These are phyloP conservation scores for Drosophila ambigua DNA, from an alignment of 1,140 invertebrate species.

Conservation along the genomic window DNA sequence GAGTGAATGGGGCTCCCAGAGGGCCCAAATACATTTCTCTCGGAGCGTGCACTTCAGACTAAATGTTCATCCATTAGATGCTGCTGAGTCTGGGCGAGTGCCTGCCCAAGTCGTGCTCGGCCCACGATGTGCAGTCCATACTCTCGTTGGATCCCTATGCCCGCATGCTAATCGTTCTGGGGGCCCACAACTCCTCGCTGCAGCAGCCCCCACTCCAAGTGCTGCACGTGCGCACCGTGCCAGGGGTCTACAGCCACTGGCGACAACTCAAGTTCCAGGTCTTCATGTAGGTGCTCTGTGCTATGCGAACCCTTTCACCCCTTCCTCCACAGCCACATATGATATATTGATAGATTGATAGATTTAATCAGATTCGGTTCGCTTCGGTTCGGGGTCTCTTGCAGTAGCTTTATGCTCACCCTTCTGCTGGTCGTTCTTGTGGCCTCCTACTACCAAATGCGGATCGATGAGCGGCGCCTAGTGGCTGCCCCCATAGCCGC, in stretches of 20 bases:
- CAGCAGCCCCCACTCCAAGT: slow-evolving; percentile 83
- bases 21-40: too few relatives aligned
- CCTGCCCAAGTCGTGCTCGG: slow-evolving; percentile 88
- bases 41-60: background rate
- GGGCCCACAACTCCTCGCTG: slow-evolving; percentile 53
- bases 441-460: slow-evolving; percentile 73
- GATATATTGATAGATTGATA: background rate
- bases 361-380: background rate
- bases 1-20: slow-evolving; percentile 6
- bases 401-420: slow-evolving; percentile 73
- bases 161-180: slow-evolving; percentile 79
- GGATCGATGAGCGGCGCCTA: slow-evolving; percentile 60
- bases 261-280: slow-evolving; percentile 89
- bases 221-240: slow-evolving; percentile 88
- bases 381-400: background rate
- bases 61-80: slow-evolving; percentile 32
- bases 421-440: slow-evolving; percentile 69
- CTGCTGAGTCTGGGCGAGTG: slow-evolving; percentile 86
- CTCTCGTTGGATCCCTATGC: slow-evolving; percentile 85
- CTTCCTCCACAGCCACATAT: background rate
- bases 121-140: slow-evolving; percentile 86
- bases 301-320: too few relatives aligned
- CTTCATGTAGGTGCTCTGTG: slow-evolving; percentile 86
- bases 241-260: slow-evolving; percentile 88
- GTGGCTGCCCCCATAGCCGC: slow-evolving; percentile 62